A percentile compares a stretch with the other conserved stretches of the same genome.
Evolutionary conservation across 2,113 vertebrate species (phyloP).

Genomic region (Scytalopus superciliaris): DNA sequence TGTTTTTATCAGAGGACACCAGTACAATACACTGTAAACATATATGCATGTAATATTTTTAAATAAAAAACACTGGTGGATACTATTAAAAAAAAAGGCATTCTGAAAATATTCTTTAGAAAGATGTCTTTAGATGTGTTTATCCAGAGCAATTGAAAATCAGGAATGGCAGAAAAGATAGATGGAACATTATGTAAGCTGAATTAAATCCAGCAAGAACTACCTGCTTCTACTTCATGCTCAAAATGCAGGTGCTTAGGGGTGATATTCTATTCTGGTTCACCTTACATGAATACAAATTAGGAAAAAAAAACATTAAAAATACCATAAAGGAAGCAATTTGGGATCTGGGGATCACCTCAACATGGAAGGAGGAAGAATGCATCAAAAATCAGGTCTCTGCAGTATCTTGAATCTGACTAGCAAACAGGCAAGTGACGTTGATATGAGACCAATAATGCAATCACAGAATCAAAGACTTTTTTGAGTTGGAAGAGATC

Average conservation of each 20-base stretch:
- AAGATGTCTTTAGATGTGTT: not conserved
- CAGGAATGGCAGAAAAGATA: not conserved
- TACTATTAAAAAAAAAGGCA: accelerated
- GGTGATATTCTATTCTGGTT: not conserved
- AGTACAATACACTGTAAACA: not conserved
- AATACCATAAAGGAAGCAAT: not conserved
- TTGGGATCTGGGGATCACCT: not conserved
- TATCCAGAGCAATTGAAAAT: not conserved
- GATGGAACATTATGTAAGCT: not conserved
- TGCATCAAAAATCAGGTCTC: not conserved
- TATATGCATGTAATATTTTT: not conserved
- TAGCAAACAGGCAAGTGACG: not conserved
- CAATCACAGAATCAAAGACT: not conserved
- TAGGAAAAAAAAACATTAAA: not conserved
- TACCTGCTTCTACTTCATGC: not conserved
- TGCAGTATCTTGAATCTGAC: not conserved
- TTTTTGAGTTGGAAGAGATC: not conserved
- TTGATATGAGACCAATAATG: not conserved
- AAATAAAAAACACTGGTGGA: not conserved
- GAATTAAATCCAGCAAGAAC: not conserved
- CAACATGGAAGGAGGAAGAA: not conserved
- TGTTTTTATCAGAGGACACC: not conserved
- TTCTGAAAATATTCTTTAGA: not conserved
- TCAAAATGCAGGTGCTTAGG: not conserved
- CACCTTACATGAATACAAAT: not conserved